A percentile compares a stretch with the other conserved stretches of the same genome.
Conservation (phyloP, 2,797 vertebrate genomes). For the Pitangus sulphuratus region DNA sequence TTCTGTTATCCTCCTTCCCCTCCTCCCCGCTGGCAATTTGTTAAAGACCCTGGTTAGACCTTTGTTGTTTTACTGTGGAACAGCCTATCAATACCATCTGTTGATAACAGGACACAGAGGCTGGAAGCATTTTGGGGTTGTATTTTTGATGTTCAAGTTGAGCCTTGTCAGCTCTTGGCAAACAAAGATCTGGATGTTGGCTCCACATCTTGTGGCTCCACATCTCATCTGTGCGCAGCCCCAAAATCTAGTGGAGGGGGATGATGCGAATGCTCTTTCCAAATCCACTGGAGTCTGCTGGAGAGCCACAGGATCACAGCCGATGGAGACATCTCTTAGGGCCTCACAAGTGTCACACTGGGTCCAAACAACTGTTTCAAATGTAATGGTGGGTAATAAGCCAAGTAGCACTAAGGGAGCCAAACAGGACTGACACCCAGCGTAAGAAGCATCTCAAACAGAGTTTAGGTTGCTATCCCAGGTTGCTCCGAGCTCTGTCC, state of each 20-base stretch:
- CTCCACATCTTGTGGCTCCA: neutral
- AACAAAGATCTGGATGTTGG: neutral
- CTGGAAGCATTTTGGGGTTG: neutral
- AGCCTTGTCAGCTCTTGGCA: neutral
- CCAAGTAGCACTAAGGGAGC: neutral
- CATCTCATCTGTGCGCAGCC: neutral
- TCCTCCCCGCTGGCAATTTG: neutral
- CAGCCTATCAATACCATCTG: conserved; percentile 33
- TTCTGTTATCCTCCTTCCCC: neutral
- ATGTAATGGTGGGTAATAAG: neutral
- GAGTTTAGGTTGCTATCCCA: neutral
- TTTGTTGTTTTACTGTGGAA: conserved; percentile 32
- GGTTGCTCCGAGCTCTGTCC: too few relatives aligned
- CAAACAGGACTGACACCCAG: neutral
- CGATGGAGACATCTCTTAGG: neutral
- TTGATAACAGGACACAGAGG: neutral
- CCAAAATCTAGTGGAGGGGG: neutral
- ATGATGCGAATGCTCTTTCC: neutral
- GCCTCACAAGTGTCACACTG: neutral
- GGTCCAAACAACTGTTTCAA: neutral
- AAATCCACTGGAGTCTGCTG: neutral
- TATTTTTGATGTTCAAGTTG: neutral
- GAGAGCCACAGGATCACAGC: neutral
- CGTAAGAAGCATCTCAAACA: accelerated
- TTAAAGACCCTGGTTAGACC: neutral